A percentile compares a stretch with the other conserved stretches of the same genome.
Evolutionary conservation across 2,113 vertebrate genomes (phyloP).

Genomic region (Columba livia): DNA sequence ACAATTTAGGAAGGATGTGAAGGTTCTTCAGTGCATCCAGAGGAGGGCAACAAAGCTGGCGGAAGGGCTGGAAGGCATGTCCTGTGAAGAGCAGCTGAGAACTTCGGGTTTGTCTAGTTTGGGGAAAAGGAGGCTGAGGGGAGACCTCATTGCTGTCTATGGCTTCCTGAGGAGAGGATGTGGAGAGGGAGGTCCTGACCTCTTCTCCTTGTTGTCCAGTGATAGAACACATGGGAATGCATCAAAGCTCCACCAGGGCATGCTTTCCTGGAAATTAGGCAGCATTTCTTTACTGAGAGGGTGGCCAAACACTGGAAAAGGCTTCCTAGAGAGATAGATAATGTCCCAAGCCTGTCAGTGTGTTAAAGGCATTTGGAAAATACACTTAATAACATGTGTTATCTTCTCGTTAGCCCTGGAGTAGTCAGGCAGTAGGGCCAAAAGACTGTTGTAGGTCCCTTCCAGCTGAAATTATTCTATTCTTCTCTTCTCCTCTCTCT

Average conservation of each 20-base stretch:
- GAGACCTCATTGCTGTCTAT: not conserved
- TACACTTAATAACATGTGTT: not conserved
- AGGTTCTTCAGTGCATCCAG: not conserved
- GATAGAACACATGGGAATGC: accelerated
- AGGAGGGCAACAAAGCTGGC: not conserved
- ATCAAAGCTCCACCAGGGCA: not conserved
- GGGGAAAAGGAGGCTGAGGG: not conserved
- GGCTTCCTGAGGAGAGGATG: not conserved
- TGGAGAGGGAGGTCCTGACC: not conserved
- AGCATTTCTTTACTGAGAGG: not conserved
- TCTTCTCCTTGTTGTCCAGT: not conserved
- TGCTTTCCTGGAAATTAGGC: not conserved
- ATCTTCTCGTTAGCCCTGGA: not conserved
- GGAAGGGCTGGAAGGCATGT: not conserved
- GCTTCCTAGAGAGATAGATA: not conserved
- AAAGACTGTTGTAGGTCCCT: not conserved
- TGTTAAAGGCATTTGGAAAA: not conserved
- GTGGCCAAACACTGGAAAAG: not conserved
- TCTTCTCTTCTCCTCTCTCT: too few relatives aligned
- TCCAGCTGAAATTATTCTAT: not conserved
- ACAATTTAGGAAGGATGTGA: not conserved
- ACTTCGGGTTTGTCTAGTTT: not conserved
- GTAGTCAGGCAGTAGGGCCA: not conserved
- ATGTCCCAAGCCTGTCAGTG: too few relatives aligned
- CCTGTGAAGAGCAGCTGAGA: not conserved